Conservation (phyloP, 2,888 invertebrate species). For the Drosophila prolongata region DNA sequence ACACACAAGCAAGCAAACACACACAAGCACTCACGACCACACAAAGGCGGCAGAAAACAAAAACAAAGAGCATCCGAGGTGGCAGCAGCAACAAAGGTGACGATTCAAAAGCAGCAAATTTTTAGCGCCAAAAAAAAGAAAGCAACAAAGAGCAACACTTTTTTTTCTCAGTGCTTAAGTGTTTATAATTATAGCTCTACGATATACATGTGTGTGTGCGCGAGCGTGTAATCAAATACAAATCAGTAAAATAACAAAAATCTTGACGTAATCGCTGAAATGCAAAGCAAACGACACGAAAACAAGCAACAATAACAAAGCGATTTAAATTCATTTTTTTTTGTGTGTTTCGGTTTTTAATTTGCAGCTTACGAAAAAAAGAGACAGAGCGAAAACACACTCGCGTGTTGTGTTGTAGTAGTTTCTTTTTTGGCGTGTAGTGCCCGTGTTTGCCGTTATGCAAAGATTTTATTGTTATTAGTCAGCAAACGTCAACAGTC, state of each 20-base stretch:
- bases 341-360: conserved; percentile 29
- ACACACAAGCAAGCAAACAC: conserved; percentile 35
- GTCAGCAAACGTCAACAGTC: conserved; percentile 54
- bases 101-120: conserved; percentile 53
- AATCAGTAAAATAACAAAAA: conserved; percentile 66
- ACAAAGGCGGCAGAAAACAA: conserved; percentile 32
- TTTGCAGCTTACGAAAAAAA: conserved; percentile 48
- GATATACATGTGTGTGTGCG: conserved; percentile 28
- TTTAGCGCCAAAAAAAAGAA: conserved; percentile 62
- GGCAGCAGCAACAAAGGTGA: conserved; percentile 58
- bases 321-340: conserved; percentile 52
- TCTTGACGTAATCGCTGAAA: conserved; percentile 71
- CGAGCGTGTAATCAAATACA: conserved; percentile 65
- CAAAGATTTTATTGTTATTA: conserved; percentile 74
- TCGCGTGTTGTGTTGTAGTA: conserved; percentile 25
- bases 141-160: conserved; percentile 6
- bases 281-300: conserved; percentile 53
- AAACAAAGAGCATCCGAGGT: conserved; percentile 9
- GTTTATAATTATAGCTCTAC: conserved; percentile 54
- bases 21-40: conserved; percentile 35
- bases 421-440: conserved; percentile 16
- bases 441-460: conserved; percentile 54
- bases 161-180: conserved; percentile 5
- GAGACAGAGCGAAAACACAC: conserved; percentile 38
- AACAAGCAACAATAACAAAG: conserved; percentile 41